These are phyloP conservation scores for Drosophila basisetae DNA, from an alignment of 2,888 invertebrate species.

Conservation along the genomic window DNA sequence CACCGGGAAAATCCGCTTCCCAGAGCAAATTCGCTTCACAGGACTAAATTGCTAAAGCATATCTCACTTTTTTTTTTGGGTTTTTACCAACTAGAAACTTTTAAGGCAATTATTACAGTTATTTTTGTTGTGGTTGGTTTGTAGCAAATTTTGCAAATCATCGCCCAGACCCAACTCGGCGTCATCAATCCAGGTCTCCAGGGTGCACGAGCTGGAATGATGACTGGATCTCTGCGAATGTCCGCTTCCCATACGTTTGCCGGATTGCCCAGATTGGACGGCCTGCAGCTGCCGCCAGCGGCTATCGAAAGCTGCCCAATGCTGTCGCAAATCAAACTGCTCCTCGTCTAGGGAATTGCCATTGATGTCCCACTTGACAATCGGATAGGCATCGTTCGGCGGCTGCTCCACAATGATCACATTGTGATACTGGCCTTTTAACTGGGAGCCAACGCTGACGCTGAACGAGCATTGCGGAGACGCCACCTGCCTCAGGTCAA, in stretches of 20 bases:
- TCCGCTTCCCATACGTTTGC: slow-evolving; percentile 59
- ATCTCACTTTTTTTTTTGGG: not conserved
- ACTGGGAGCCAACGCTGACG: slow-evolving; percentile 79
- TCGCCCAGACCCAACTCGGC: slow-evolving; percentile 63
- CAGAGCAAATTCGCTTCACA: not conserved
- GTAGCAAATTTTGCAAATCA: slow-evolving; percentile 56
- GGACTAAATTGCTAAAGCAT: slow-evolving; percentile 1
- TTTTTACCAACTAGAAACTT: slow-evolving; percentile 57
- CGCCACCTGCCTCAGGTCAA: slow-evolving; percentile 53
- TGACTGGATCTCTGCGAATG: slow-evolving; percentile 81
- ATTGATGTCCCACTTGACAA: slow-evolving; percentile 84
- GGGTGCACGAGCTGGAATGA: slow-evolving; percentile 84
- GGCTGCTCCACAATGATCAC: slow-evolving; percentile 81
- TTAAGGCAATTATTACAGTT: slow-evolving; percentile 77
- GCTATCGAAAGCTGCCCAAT: slow-evolving; percentile 77
- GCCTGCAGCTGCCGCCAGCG: slow-evolving; percentile 70
- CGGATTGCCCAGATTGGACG: slow-evolving; percentile 27
- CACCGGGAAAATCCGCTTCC: slow-evolving; percentile 2
- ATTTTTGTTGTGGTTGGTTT: slow-evolving; percentile 34
- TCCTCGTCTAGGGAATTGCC: slow-evolving; percentile 83
- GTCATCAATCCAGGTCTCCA: slow-evolving; percentile 85
- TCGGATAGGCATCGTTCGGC: slow-evolving; percentile 72
- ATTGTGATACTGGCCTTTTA: slow-evolving; percentile 79
- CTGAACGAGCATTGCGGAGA: slow-evolving; percentile 64
- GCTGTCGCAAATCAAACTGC: slow-evolving; percentile 59